Conservation (phyloP, 2,113 vertebrate species). For the Leptobrachium leishanense region DNA sequence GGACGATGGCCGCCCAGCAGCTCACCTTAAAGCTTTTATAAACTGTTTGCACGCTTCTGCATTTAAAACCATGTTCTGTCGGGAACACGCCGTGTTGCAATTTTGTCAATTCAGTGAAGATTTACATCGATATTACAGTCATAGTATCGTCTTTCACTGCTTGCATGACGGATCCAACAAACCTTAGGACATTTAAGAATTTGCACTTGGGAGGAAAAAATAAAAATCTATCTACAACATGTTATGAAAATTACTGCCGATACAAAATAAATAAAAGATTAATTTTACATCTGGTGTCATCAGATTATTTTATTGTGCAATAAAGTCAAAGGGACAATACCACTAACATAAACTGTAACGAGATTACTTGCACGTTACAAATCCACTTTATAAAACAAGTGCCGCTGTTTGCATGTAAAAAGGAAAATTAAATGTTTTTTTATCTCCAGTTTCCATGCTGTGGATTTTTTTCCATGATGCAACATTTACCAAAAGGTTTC, state of each 20-base stretch:
- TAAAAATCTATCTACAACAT: constrained; percentile 42
- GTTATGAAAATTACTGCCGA: constrained; percentile 45
- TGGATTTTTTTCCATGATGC: no score
- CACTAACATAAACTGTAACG: no score
- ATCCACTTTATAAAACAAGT: no score
- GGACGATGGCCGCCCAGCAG: no score
- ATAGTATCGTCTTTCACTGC: neutral
- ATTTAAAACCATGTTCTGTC: neutral
- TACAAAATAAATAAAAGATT: constrained; percentile 67
- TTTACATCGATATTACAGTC: constrained; percentile 10
- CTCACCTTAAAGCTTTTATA: neutral
- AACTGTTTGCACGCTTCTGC: neutral
- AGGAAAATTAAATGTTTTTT: no score
- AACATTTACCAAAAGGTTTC: no score
- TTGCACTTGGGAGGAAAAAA: constrained; percentile 64
- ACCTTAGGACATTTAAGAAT: constrained; percentile 52
- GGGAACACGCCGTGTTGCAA: neutral
- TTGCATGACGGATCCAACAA: constrained; percentile 29
- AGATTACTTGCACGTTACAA: no score
- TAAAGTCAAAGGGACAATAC: no score
- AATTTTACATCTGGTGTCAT: constrained; percentile 18
- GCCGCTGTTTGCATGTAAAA: no score
- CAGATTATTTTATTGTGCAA: constrained; percentile 15
- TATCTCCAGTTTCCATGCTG: no score
- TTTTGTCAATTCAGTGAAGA: constrained; percentile 6